Evolutionary conservation across 2,888 invertebrate species (phyloP).

Genomic region (Cacoxenus indagator): DNA sequence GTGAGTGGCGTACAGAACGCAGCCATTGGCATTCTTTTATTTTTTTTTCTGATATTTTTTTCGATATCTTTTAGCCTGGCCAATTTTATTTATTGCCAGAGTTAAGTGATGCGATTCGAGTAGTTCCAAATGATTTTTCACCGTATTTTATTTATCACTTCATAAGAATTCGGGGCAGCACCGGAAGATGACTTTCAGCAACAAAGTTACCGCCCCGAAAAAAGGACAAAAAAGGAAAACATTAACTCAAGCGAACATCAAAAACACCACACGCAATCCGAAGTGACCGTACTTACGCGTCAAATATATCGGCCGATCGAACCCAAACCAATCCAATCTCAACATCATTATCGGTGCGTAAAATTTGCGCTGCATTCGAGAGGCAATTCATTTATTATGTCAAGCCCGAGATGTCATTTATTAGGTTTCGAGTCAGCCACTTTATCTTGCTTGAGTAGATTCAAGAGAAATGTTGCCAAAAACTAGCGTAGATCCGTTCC

Average conservation of each 20-base stretch:
- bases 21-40: slow-evolving; percentile 1
- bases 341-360: slow-evolving; percentile 1
- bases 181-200: slow-evolving; percentile 7
- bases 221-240: background rate
- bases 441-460: background rate
- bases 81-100: background rate
- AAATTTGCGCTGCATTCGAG: background rate
- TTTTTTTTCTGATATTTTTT: background rate
- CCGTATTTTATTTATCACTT: background rate
- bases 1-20: background rate
- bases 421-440: background rate
- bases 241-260: background rate
- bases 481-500: background rate
- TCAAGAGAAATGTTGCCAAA: slow-evolving; percentile 17
- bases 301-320: background rate
- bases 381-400: slow-evolving; percentile 12
- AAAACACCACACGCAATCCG: background rate
- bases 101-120: background rate
- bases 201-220: background rate
- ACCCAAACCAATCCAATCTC: background rate
- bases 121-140: background rate
- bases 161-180: background rate
- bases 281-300: background rate
- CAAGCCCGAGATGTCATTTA: background rate
- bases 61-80: background rate